Conservation (phyloP, 2,113 vertebrate species). For the Gnathochromis pfefferi region DNA sequence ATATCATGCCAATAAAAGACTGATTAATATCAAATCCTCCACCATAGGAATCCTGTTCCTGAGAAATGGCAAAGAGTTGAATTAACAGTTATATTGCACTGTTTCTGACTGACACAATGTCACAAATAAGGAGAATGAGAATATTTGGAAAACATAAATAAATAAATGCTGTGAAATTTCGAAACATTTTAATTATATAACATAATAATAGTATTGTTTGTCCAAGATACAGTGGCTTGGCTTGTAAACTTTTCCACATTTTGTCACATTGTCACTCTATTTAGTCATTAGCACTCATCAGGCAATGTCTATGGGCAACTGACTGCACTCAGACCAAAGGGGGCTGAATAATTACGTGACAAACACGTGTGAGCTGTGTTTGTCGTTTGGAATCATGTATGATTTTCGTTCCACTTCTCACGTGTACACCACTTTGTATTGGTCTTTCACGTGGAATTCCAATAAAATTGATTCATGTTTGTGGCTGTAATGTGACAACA, state of each 20-base stretch:
- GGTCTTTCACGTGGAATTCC: neutral
- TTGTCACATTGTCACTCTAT: neutral
- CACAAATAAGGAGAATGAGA: neutral
- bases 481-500: neutral
- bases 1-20: constrained; percentile 49
- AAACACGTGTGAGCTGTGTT: no score
- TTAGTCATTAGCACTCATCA: neutral
- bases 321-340: neutral
- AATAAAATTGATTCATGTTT: neutral
- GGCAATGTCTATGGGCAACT: neutral
- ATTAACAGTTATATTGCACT: neutral
- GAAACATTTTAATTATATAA: neutral
- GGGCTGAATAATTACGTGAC: neutral
- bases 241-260: neutral
- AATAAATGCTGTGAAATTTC: neutral
- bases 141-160: neutral
- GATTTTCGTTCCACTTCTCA: neutral
- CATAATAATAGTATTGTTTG: neutral
- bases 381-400: neutral
- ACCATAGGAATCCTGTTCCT: constrained; percentile 54
- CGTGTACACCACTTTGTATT: neutral
- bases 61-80: neutral
- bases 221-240: neutral
- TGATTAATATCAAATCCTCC: constrained; percentile 31
- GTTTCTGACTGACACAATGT: neutral